These are phyloP conservation scores for Ectemnius cavifrons DNA, from an alignment of 2,888 invertebrate genomes.

Conservation along the genomic window DNA sequence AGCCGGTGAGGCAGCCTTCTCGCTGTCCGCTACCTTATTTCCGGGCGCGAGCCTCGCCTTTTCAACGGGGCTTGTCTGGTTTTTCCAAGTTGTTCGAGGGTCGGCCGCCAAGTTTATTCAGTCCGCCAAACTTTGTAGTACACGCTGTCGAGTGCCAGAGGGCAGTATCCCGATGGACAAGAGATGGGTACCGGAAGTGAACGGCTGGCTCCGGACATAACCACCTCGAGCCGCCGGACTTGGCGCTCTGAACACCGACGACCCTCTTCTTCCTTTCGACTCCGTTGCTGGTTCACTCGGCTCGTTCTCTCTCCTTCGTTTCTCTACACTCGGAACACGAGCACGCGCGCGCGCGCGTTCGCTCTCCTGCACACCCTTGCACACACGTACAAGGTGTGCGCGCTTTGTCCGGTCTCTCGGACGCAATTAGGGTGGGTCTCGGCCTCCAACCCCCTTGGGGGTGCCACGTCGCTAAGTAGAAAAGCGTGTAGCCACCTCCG, in stretches of 20 bases:
- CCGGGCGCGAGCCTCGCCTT: constrained; percentile 46
- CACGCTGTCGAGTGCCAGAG: constrained; percentile 77
- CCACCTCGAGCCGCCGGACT: constrained; percentile 52
- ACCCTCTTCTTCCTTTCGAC: constrained; percentile 19
- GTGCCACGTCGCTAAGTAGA: constrained; percentile 76
- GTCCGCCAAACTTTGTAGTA: constrained; percentile 78
- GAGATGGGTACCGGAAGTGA: constrained; percentile 72
- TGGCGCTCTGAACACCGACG: constrained; percentile 18
- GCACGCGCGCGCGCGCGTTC: constrained; percentile 27
- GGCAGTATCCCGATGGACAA: constrained; percentile 71
- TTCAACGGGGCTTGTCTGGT: constrained; percentile 58
- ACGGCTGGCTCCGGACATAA: constrained; percentile 74
- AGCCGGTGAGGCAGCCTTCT: not conserved
- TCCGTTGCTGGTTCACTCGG: constrained; percentile 6
- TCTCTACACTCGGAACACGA: constrained; percentile 27
- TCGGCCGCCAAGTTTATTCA: constrained; percentile 76
- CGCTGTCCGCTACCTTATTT: constrained; percentile 48
- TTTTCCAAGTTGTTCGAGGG: constrained; percentile 68
- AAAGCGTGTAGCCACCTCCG: constrained; percentile 76
- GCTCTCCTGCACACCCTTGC: not conserved
- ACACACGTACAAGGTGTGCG: constrained; percentile 71
- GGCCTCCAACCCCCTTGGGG: constrained; percentile 71
- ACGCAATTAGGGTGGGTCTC: constrained; percentile 78
- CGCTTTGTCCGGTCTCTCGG: constrained; percentile 78
- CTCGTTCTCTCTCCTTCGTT: constrained; percentile 18